Percentiles rank a stretch among this genome's conserved stretches.
phyloP scores from a whole-genome alignment of 2,113 vertebrate genomes.

The Eudyptes chrysolophus region DNA sequence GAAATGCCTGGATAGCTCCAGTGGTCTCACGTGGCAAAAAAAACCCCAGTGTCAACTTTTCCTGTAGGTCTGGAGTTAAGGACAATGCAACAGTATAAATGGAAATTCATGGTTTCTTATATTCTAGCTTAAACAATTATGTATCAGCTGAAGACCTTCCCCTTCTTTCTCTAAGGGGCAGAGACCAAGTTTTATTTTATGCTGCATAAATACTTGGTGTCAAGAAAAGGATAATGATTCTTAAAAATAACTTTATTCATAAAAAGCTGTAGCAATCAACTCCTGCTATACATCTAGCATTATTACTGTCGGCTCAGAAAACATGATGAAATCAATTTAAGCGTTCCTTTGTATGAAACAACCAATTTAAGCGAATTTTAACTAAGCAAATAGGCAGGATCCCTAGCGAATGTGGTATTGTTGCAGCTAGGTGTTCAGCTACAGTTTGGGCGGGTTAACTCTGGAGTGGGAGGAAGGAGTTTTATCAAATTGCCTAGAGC shows the following conservation, averaged over 20 bases:
- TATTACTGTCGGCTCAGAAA: background rate
- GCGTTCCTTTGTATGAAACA: background rate
- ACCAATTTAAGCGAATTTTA: background rate
- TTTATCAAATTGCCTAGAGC: conserved; percentile 4
- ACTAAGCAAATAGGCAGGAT: background rate
- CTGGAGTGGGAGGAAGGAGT: background rate
- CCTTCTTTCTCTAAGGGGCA: background rate
- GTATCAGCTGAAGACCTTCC: background rate
- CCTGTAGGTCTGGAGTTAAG: background rate
- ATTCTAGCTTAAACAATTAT: background rate
- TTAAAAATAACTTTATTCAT: background rate
- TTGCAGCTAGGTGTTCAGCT: background rate
- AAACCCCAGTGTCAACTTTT: background rate
- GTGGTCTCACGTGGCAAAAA: background rate
- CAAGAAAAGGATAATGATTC: background rate
- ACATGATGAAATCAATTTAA: background rate
- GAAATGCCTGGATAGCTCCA: background rate
- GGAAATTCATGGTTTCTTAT: background rate
- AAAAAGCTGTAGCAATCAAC: background rate
- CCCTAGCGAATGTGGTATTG: background rate
- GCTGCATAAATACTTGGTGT: background rate
- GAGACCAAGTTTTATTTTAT: background rate
- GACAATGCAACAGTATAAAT: background rate
- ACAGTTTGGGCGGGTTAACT: background rate
- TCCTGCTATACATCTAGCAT: background rate